phyloP scores from a whole-genome alignment of 2,888 invertebrate genomes.

The Timandra comae region DNA sequence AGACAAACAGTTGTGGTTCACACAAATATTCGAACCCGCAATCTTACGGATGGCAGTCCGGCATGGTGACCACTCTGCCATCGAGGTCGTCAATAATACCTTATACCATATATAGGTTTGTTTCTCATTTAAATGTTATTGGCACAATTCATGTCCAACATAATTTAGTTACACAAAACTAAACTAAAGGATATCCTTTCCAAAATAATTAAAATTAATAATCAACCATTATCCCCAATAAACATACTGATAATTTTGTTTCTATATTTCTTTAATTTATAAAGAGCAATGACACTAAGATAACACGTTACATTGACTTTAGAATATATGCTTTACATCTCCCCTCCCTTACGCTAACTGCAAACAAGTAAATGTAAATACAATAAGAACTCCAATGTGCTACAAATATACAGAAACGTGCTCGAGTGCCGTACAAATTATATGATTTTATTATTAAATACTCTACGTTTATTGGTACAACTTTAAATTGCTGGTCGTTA shows the following conservation, averaged over 20 bases:
- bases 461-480: constrained; percentile 1
- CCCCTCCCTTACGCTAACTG: constrained; percentile 20
- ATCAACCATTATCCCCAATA: constrained; percentile 33
- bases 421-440: constrained; percentile 32
- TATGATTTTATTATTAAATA: constrained; percentile 4
- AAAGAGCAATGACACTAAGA: constrained; percentile 37
- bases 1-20: too few relatives aligned
- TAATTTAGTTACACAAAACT: too few relatives aligned
- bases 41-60: too few relatives aligned
- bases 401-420: constrained; percentile 32
- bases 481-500: too few relatives aligned
- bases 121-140: too few relatives aligned
- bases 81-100: too few relatives aligned
- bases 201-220: too few relatives aligned
- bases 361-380: constrained; percentile 13
- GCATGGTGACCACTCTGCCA: too few relatives aligned
- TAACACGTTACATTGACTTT: constrained; percentile 57
- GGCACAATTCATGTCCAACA: too few relatives aligned
- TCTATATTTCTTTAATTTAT: constrained; percentile 32
- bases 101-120: too few relatives aligned
- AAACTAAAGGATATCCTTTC: too few relatives aligned
- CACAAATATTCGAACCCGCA: too few relatives aligned
- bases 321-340: constrained; percentile 71
- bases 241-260: constrained; percentile 31
- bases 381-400: constrained; percentile 30